Evolutionary conservation across 2,113 vertebrate genomes (phyloP).

Genomic region (Bostrychus sinensis): DNA sequence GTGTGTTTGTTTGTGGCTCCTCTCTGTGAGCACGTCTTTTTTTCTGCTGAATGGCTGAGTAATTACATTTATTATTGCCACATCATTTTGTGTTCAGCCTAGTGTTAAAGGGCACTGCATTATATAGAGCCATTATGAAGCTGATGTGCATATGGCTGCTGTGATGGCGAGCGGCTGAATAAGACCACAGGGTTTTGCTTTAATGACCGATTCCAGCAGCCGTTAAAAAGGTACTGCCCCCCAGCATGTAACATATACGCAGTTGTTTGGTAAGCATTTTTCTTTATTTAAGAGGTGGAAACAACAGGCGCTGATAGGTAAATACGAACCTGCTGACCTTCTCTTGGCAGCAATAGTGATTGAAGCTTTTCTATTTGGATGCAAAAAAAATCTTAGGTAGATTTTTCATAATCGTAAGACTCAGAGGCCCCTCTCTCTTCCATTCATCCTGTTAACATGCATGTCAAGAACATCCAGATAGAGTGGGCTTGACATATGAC

Average conservation of each 20-base stretch:
- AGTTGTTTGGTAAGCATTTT: slow-evolving; percentile 23
- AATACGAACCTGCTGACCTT: neutral
- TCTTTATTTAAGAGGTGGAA: slow-evolving; percentile 8
- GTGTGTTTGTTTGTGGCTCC: slow-evolving; percentile 54
- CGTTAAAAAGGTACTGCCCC: slow-evolving; percentile 35
- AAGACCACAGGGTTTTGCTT: slow-evolving; percentile 48
- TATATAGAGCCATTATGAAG: slow-evolving; percentile 68
- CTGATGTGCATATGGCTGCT: slow-evolving; percentile 60
- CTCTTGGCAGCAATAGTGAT: neutral
- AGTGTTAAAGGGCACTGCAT: slow-evolving; percentile 69
- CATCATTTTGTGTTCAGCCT: slow-evolving; percentile 69
- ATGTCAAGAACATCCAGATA: slow-evolving; percentile 23
- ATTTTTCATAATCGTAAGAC: slow-evolving; percentile 13
- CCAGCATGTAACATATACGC: slow-evolving; percentile 38
- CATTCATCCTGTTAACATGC: slow-evolving; percentile 11
- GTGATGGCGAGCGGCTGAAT: slow-evolving; percentile 58
- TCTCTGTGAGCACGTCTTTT: slow-evolving; percentile 49
- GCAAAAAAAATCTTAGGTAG: slow-evolving; percentile 14
- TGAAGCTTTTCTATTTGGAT: slow-evolving; percentile 28
- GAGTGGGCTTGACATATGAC: slow-evolving; percentile 21
- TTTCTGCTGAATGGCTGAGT: slow-evolving; percentile 67
- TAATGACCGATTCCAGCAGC: slow-evolving; percentile 56
- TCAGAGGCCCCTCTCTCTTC: slow-evolving; percentile 3
- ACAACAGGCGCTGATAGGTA: neutral
- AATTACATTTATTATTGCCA: slow-evolving; percentile 74